Base-by-base conservation (phyloP, 2,797 vertebrate species). In the Hephaestus fuliginosus region DNA sequence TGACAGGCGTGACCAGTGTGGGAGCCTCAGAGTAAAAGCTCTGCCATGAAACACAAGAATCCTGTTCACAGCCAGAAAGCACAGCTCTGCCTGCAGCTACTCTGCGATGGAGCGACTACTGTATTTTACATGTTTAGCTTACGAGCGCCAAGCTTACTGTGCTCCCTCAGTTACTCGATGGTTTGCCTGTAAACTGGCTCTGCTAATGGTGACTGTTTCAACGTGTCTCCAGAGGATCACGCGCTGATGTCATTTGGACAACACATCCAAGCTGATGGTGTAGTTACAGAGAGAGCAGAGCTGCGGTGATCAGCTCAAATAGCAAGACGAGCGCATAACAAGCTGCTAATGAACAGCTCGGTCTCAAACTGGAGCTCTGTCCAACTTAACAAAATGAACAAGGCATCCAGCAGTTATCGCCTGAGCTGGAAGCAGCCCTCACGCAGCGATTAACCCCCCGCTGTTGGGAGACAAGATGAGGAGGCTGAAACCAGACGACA, bases 1-100 rank as follows among this genome's bases (percentile, higher is more conserved):
- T 88, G 92, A 92, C 91, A 94, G 86, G 88, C 86, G 64, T 90
- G 89, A 92, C 90, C 74, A 70, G 57, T 46, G 68, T 76, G 74
- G 78, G 85, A 89, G 83, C 86, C 73, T 83, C 72, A 12, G 51
- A 60, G 25, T 70, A 56, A 75, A 85, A 66, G 74, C 64, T 44
- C 62, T 15, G 44, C 56, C 71, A 68, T 52, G 60, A 80, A 86
- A 86, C 67, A 55, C 69, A 69, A 79, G 65, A 76, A 83, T 60
- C 55, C 55, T 76, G 43, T 76, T 79, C 56, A 68, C 70, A 74
- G 78, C 71, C 80, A 86, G 58, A 53, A 9, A 73, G 36, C 58
- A 49, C 52, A 33, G 20, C 43, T 55, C 25, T 30, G 69, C 76
- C 67, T 75, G 44, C 33, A 72, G 81, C 61, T 46, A 46, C 71